Evolutionary conservation across 2,888 invertebrate genomes (phyloP).

Genomic region (Scotopteryx bipunctaria): DNA sequence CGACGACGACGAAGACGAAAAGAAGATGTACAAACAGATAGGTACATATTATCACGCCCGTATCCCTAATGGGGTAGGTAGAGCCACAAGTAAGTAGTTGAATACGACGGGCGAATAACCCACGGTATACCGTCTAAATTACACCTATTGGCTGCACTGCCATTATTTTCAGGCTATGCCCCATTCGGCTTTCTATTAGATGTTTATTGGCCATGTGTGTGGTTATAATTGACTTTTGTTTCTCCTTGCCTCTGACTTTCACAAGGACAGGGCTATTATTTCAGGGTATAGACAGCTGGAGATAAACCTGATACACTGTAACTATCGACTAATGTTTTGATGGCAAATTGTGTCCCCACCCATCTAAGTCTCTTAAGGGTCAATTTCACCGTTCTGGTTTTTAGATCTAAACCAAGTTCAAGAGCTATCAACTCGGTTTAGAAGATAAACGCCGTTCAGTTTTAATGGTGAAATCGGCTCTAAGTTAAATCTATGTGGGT

Average conservation of each 20-base stretch:
- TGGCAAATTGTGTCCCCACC: background rate
- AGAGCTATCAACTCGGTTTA: too few relatives aligned
- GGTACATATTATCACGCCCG: too few relatives aligned
- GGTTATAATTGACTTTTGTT: conserved; percentile 34
- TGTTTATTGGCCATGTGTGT: conserved; percentile 35
- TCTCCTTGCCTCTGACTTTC: conserved; percentile 19
- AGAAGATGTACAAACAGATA: too few relatives aligned
- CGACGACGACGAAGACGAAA: too few relatives aligned
- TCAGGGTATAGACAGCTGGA: background rate
- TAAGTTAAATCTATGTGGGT: too few relatives aligned
- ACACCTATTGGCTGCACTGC: conserved; percentile 34
- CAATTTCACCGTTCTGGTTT: too few relatives aligned
- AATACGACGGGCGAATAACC: background rate
- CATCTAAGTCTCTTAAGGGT: background rate
- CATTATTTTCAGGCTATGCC: conserved; percentile 34
- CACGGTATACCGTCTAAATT: conserved; percentile 22
- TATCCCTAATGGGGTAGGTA: too few relatives aligned
- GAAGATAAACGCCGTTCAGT: too few relatives aligned
- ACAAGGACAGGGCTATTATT: conserved; percentile 4
- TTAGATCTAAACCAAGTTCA: too few relatives aligned
- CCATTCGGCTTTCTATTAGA: conserved; percentile 33
- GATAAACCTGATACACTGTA: background rate
- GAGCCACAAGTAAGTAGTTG: too few relatives aligned
- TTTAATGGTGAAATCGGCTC: too few relatives aligned
- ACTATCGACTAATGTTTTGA: background rate